These are phyloP conservation scores for Spinibarbus caldwelli DNA, from an alignment of 2,797 vertebrate species.

Conservation along the genomic window DNA sequence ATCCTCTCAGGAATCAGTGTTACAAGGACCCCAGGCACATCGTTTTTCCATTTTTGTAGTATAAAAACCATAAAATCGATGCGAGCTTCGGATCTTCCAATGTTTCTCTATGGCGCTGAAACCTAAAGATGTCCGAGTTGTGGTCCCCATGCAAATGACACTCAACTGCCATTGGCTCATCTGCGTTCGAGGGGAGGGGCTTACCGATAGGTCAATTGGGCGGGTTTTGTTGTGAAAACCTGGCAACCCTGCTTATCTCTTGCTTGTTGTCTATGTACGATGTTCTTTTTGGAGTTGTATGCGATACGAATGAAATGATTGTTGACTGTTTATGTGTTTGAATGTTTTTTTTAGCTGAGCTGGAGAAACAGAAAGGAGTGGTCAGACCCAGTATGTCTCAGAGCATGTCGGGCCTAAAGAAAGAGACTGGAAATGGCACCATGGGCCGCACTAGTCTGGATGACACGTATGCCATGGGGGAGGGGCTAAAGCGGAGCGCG, in stretches of 20 bases:
- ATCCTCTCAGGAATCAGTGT: no score
- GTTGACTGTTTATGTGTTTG: background rate
- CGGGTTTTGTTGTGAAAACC: background rate
- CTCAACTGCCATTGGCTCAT: no score
- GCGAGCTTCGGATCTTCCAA: no score
- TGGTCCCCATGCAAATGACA: no score
- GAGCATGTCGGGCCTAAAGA: constrained; percentile 91
- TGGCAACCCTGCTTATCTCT: background rate
- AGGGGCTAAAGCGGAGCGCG: constrained; percentile 95
- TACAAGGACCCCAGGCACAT: no score
- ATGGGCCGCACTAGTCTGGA: constrained; percentile 94
- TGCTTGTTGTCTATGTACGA: background rate
- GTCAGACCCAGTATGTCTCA: constrained; percentile 95
- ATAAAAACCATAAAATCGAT: no score
- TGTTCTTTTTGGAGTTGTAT: background rate
- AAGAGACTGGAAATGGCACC: constrained; percentile 87
- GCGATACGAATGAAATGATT: background rate
- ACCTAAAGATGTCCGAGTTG: no score
- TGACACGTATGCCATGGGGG: constrained; percentile 92
- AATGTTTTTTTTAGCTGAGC: constrained; percentile 82
- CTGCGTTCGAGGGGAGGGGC: no score
- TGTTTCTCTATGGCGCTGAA: no score
- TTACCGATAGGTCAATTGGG: no score
- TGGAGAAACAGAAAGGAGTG: constrained; percentile 98
- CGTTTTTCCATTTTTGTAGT: no score